phyloP scores from a whole-genome alignment of 2,113 vertebrate species.

The Dipodomys ordii region DNA sequence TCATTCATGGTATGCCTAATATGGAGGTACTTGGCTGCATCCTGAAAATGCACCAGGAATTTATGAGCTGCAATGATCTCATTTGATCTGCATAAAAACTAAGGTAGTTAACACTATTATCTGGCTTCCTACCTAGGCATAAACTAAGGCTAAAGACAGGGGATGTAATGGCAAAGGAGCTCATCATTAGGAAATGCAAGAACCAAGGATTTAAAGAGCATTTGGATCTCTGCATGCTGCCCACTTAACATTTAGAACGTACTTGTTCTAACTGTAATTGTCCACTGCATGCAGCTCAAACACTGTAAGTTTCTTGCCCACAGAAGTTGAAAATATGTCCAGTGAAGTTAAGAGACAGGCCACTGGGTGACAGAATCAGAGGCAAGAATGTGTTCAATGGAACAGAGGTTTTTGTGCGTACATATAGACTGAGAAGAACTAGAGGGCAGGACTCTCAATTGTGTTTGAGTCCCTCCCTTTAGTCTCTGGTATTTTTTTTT shows the following conservation, averaged over 20 bases:
- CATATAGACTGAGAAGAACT: not conserved
- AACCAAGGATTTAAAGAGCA: not conserved
- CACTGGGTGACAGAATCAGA: not conserved
- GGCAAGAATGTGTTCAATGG: not conserved
- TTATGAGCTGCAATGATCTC: not conserved
- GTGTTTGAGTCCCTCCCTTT: not conserved
- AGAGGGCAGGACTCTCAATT: rapidly evolving
- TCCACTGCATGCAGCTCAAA: not conserved
- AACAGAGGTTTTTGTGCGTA: not conserved
- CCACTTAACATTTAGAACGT: not conserved
- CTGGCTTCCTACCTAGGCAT: not conserved
- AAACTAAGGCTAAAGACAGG: not conserved
- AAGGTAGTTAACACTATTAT: not conserved
- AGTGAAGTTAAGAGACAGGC: not conserved
- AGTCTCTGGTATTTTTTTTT: not conserved
- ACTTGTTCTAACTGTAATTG: not conserved
- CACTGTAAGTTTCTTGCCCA: not conserved
- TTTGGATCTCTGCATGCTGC: not conserved
- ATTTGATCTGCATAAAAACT: not conserved
- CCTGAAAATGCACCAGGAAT: too few relatives aligned
- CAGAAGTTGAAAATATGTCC: not conserved
- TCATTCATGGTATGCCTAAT: not conserved
- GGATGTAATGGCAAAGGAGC: not conserved
- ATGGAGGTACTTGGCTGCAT: not conserved
- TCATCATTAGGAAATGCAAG: not conserved